Evolutionary conservation across 1,140 invertebrate species (phyloP).

Genomic region (Penaeus indicus): DNA sequence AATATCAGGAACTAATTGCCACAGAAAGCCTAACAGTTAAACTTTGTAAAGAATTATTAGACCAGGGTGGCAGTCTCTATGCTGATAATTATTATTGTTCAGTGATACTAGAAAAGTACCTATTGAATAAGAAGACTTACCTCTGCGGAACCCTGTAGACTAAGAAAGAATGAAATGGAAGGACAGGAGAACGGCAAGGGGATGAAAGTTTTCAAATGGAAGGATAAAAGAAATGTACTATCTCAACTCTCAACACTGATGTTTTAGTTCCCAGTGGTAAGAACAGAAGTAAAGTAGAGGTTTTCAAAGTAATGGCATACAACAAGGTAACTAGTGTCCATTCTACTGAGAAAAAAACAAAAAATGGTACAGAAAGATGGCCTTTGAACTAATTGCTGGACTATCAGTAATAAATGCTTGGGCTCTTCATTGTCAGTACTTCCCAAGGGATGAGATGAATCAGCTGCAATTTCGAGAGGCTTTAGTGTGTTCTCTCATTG

Average conservation of each 20-base stretch:
- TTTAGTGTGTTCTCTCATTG: slow-evolving; percentile 10
- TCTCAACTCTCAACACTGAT: too few relatives aligned
- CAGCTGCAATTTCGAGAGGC: slow-evolving; percentile 16
- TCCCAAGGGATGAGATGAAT: neutral
- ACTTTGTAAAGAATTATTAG: too few relatives aligned
- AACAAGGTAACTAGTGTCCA: too few relatives aligned
- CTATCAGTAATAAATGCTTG: slow-evolving; percentile 34
- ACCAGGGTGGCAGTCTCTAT: too few relatives aligned
- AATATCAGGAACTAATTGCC: slow-evolving; percentile 26
- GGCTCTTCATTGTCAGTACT: slow-evolving; percentile 30
- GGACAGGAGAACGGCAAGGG: slow-evolving; percentile 9
- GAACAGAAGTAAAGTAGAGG: too few relatives aligned
- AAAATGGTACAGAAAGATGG: slow-evolving; percentile 35
- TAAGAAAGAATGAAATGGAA: slow-evolving; percentile 9
- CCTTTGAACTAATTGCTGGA: slow-evolving; percentile 20
- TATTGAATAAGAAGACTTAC: slow-evolving; percentile 22
- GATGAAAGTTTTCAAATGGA: neutral
- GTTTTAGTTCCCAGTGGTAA: too few relatives aligned
- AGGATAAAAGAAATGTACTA: too few relatives aligned
- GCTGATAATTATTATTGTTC: too few relatives aligned
- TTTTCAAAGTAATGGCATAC: too few relatives aligned
- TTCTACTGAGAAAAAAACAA: too few relatives aligned
- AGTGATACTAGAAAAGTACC: slow-evolving; percentile 4
- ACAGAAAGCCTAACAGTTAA: neutral
- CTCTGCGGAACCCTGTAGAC: neutral